Percentiles rank a stretch among this genome's conserved stretches.
Evolutionary conservation across 2,888 invertebrate genomes (phyloP).

Genomic region (Ennomos erosarius): DNA sequence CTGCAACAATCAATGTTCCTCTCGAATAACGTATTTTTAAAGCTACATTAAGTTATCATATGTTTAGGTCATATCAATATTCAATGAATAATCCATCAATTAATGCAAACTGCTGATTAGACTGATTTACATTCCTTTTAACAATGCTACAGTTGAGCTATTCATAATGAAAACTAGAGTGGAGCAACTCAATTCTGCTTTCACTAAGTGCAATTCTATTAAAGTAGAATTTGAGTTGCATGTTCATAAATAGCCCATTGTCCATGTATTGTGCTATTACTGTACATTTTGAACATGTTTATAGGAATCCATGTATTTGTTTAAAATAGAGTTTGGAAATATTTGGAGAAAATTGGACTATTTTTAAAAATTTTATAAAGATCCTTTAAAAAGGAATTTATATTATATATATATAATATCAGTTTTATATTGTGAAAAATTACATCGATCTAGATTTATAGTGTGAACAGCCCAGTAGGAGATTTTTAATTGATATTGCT

Average conservation of each 20-base stretch:
- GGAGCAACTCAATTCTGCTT: not conserved
- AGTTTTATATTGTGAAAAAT: conserved; percentile 35
- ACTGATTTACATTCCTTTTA: conserved; percentile 66
- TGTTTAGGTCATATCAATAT: conserved; percentile 28
- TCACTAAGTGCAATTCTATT: not conserved
- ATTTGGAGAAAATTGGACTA: conserved; percentile 35
- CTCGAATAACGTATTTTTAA: conserved; percentile 57
- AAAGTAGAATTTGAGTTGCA: not conserved
- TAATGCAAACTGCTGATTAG: conserved; percentile 56
- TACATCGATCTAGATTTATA: conserved; percentile 40
- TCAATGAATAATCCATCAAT: conserved; percentile 48
- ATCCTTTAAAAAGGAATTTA: conserved; percentile 22
- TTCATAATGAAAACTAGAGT: conserved; percentile 25
- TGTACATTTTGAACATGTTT: conserved; percentile 39
- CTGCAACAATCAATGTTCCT: conserved; percentile 57
- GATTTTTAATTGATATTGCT: conserved; percentile 27
- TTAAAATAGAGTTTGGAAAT: conserved; percentile 34
- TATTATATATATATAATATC: too few species aligned
- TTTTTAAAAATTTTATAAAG: conserved; percentile 31
- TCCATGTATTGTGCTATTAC: conserved; percentile 20
- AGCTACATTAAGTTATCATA: conserved; percentile 46
- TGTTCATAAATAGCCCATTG: conserved; percentile 3
- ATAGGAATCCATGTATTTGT: conserved; percentile 26
- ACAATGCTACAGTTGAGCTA: conserved; percentile 30
- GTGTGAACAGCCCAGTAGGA: conserved; percentile 34